Conservation (phyloP, 2,113 vertebrate genomes). For the Ammospiza caudacuta region DNA sequence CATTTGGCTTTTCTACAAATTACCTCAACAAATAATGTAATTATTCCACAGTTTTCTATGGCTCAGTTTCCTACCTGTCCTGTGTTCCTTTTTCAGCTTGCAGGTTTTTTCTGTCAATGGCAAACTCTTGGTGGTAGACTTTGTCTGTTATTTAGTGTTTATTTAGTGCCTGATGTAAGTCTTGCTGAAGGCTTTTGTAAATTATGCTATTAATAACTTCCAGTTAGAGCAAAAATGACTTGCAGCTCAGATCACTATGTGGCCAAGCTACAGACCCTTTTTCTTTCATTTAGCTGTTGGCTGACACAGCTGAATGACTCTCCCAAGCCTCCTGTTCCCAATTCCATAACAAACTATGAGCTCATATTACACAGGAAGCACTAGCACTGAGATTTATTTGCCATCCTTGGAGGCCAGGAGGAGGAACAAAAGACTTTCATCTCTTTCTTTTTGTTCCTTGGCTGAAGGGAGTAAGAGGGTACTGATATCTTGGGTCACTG, state of each 20-base stretch:
- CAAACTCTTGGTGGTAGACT: not conserved
- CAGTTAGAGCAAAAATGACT: not conserved
- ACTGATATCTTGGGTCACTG: not conserved
- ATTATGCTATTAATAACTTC: constrained; percentile 11
- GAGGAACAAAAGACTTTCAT: constrained; percentile 23
- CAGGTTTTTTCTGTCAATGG: not conserved
- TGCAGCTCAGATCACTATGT: not conserved
- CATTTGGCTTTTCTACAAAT: not conserved
- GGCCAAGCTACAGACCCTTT: not conserved
- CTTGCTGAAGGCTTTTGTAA: constrained; percentile 27
- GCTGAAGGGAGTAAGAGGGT: not conserved
- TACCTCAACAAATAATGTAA: not conserved
- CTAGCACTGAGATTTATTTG: constrained; percentile 20
- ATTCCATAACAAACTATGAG: not conserved
- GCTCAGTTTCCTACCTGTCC: not conserved
- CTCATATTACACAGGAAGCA: not conserved
- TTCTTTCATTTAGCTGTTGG: not conserved
- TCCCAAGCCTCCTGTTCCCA: not conserved
- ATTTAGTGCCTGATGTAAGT: not conserved
- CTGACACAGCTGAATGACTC: constrained; percentile 1
- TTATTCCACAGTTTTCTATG: not conserved
- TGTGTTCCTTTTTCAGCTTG: not conserved
- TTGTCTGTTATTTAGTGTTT: constrained; percentile 18
- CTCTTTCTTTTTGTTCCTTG: not conserved
- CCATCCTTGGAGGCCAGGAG: constrained; percentile 9